Evolutionary conservation across 35 echinoderm and acorn worm genomes (phyloP).

Genomic region (Chiridota heheva): DNA sequence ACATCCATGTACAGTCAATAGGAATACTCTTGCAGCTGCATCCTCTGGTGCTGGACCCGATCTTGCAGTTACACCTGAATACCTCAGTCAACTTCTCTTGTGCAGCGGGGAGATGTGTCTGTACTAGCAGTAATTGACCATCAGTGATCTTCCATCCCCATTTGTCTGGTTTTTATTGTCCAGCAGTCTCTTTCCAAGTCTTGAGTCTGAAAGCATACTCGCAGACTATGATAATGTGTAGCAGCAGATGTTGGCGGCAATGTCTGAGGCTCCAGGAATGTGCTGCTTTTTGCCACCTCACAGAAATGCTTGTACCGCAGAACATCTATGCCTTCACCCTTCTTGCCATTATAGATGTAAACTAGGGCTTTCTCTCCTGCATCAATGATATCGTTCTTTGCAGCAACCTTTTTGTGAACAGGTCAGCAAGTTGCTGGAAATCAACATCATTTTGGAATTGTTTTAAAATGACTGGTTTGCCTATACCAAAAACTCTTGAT

Average conservation of each 20-base stretch:
- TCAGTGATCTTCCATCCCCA: too few relatives aligned
- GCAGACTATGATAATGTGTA: conserved; percentile 48
- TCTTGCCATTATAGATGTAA: conserved; percentile 35
- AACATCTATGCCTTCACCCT: conserved; percentile 27
- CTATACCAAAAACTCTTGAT: conserved; percentile 45
- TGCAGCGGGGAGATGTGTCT: too few relatives aligned
- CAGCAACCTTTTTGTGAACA: conserved; percentile 33
- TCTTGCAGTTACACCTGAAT: conserved; percentile 62
- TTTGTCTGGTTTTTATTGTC: too few relatives aligned
- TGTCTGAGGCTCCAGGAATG: conserved; percentile 18
- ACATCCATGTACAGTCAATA: conserved; percentile 40
- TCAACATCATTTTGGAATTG: conserved; percentile 1
- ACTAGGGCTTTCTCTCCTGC: conserved; percentile 22
- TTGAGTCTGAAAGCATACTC: conserved; percentile 53
- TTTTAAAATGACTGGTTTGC: conserved; percentile 18
- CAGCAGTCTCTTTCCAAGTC: conserved; percentile 33
- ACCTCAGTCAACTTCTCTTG: too few relatives aligned
- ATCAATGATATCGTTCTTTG: not conserved
- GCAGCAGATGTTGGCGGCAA: conserved; percentile 62
- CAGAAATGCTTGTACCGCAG: conserved; percentile 28
- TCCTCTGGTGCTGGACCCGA: conserved; percentile 46
- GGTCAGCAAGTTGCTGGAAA: conserved; percentile 18
- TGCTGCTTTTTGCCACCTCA: conserved; percentile 34
- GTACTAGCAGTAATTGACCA: too few relatives aligned
- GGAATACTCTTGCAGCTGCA: conserved; percentile 35